These are phyloP conservation scores for Digitonthophagus gazella DNA, from an alignment of 2,888 invertebrate species.

Conservation along the genomic window DNA sequence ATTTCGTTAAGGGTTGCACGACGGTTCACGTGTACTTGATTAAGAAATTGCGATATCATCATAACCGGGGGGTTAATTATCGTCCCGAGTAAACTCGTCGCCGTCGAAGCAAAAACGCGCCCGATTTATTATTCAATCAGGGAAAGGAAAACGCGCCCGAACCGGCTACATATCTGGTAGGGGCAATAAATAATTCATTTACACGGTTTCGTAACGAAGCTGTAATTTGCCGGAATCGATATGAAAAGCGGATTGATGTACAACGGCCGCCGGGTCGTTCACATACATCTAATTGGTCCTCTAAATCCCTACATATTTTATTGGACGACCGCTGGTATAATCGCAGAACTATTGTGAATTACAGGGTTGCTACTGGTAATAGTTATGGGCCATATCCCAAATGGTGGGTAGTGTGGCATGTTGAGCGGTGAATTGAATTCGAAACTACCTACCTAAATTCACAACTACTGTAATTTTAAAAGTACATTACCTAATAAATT, in stretches of 20 bases:
- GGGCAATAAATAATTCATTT: not conserved
- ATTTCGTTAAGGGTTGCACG: not conserved
- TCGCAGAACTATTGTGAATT: too few species aligned
- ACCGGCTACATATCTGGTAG: not conserved
- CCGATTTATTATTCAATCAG: not conserved
- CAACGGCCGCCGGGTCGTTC: not conserved
- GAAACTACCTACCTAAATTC: too few species aligned
- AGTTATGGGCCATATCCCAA: too few species aligned
- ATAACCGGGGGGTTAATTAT: not conserved
- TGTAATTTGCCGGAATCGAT: not conserved
- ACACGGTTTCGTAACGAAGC: not conserved
- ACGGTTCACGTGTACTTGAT: not conserved
- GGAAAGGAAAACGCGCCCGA: not conserved
- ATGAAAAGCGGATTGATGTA: not conserved
- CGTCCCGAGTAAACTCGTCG: too few species aligned
- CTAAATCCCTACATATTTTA: not conserved
- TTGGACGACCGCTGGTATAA: too few species aligned
- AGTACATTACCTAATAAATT: too few species aligned
- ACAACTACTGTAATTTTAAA: too few species aligned
- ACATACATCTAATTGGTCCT: not conserved
- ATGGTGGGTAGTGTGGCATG: too few species aligned
- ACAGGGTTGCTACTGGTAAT: too few species aligned
- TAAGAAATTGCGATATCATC: not conserved
- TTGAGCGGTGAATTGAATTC: too few species aligned
- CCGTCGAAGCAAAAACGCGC: too few species aligned